Conservation (phyloP, 2,797 vertebrate species). For the Coregonus ussuriensis region DNA sequence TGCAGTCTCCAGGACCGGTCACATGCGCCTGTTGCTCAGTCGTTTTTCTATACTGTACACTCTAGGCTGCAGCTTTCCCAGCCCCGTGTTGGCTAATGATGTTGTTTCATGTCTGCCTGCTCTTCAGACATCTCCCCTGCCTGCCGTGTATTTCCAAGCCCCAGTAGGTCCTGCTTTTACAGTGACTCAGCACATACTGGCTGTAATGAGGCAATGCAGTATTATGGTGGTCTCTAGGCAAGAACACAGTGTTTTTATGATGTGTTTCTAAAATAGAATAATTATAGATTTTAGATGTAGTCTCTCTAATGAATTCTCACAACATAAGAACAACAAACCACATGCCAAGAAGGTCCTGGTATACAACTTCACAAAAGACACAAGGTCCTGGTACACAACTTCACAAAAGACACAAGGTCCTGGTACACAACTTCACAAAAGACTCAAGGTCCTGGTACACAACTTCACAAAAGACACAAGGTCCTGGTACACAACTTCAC, state of each 20-base stretch:
- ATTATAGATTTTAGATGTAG: conserved; percentile 3
- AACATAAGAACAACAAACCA: background rate
- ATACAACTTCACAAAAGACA: background rate
- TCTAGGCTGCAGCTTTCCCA: conserved; percentile 15
- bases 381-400: too few relatives aligned
- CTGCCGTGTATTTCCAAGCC: conserved; percentile 56
- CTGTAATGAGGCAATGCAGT: conserved; percentile 54
- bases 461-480: too few relatives aligned
- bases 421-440: too few relatives aligned
- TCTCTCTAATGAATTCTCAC: conserved; percentile 30
- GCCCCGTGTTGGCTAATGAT: conserved; percentile 28
- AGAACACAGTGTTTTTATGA: conserved; percentile 34
- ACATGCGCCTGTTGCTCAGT: conserved; percentile 12
- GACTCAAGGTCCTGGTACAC: too few relatives aligned
- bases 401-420: too few relatives aligned
- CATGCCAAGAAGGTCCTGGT: background rate
- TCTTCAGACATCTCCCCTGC: conserved; percentile 26
- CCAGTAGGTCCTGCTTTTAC: conserved; percentile 13
- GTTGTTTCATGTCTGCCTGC: conserved; percentile 44
- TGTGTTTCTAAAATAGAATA: conserved; percentile 36
- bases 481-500: too few relatives aligned
- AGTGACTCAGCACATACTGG: conserved; percentile 51
- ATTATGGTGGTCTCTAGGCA: conserved; percentile 54
- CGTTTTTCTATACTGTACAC: background rate
- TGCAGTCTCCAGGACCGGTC: background rate